Percentiles rank a stretch among this genome's conserved stretches.
Conservation (phyloP, 2,113 vertebrate genomes). For the Pogonocichla stellata region DNA sequence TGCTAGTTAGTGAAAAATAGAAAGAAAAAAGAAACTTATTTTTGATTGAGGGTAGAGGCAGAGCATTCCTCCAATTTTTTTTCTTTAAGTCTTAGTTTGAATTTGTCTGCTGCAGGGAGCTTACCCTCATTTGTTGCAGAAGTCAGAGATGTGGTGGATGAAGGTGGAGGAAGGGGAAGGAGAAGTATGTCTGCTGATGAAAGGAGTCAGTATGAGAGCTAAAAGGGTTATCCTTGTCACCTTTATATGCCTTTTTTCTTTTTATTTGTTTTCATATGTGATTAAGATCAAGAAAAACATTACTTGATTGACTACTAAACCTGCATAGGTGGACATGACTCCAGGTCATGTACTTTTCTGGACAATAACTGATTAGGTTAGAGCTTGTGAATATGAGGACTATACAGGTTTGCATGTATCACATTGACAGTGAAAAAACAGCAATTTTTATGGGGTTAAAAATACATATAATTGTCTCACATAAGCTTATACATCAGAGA, state of each 20-base stretch:
- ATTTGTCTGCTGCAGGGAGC: background rate
- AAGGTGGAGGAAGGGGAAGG: background rate
- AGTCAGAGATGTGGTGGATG: background rate
- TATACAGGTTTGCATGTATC: background rate
- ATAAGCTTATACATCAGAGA: background rate
- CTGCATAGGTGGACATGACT: background rate
- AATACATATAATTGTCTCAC: background rate
- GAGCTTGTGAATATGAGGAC: background rate
- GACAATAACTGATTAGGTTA: background rate
- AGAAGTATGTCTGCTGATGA: background rate
- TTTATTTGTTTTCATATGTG: background rate
- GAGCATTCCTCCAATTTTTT: background rate
- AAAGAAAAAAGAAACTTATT: background rate
- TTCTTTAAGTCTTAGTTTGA: background rate
- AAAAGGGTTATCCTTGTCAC: background rate
- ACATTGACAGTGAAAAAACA: background rate
- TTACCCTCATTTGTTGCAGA: background rate
- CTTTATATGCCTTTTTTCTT: background rate
- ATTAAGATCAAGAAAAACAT: background rate
- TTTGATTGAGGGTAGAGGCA: background rate
- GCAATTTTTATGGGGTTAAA: background rate
- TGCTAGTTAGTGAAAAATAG: background rate
- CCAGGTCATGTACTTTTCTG: background rate
- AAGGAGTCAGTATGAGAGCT: background rate
- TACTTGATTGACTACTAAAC: background rate